phyloP scores from a whole-genome alignment of 1,140 invertebrate species.

The Penaeus indicus region DNA sequence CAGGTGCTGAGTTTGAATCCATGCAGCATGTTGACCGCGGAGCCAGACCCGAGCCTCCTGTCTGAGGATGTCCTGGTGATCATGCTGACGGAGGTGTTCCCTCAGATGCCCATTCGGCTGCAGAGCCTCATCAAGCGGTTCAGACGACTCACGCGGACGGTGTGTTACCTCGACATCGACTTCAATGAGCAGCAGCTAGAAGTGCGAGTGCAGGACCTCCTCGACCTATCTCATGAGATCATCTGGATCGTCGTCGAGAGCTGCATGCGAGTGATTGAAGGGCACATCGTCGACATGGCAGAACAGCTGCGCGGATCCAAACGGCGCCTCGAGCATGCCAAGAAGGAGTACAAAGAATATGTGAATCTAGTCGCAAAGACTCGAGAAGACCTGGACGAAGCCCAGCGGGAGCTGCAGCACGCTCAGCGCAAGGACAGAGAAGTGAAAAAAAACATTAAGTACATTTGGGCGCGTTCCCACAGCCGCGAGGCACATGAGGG shows the following conservation, averaged over 20 bases:
- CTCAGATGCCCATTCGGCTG: conserved; percentile 1
- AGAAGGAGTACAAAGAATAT: conserved; percentile 33
- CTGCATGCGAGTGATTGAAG: conserved; percentile 31
- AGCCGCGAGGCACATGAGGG: conserved; percentile 29
- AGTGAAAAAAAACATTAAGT: neutral
- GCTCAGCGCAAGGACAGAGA: conserved; percentile 22
- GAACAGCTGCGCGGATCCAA: conserved; percentile 33
- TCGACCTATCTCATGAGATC: conserved; percentile 12
- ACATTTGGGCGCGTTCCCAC: conserved; percentile 21
- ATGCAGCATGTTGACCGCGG: neutral
- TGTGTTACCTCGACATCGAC: conserved; percentile 40
- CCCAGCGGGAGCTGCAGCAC: conserved; percentile 35
- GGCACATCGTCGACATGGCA: neutral
- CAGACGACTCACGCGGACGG: conserved; percentile 13
- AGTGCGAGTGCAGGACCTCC: conserved; percentile 24
- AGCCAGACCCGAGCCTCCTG: conserved; percentile 22
- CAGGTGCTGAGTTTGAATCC: too few relatives aligned
- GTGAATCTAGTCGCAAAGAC: conserved; percentile 35
- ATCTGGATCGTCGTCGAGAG: conserved; percentile 10
- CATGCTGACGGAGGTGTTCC: conserved; percentile 40
- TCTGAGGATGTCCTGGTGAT: conserved; percentile 31
- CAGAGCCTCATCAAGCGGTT: conserved; percentile 3
- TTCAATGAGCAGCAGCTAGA: conserved; percentile 30
- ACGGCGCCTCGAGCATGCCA: conserved; percentile 24
- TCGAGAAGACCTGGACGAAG: conserved; percentile 34